Evolutionary conservation across 2,888 invertebrate genomes (phyloP).

Genomic region (Drosophila pegasa): DNA sequence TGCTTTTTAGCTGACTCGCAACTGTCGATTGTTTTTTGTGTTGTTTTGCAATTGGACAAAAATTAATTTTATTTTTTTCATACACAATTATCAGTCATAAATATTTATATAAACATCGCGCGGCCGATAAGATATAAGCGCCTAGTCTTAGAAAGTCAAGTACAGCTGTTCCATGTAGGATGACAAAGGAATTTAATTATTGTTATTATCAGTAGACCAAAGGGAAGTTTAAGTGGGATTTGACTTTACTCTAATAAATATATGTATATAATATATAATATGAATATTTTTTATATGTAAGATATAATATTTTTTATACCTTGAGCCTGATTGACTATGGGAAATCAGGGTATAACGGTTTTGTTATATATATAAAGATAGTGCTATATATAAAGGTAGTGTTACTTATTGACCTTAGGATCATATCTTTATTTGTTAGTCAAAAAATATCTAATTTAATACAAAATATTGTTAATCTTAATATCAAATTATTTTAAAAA

Average conservation of each 20-base stretch:
- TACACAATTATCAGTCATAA: conserved; percentile 23
- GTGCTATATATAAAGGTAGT: too few relatives aligned
- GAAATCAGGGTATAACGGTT: too few relatives aligned
- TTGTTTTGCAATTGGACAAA: conserved; percentile 6
- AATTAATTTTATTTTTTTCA: conserved; percentile 14
- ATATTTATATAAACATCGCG: conserved; percentile 16
- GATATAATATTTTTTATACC: too few relatives aligned
- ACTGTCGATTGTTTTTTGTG: conserved; percentile 44
- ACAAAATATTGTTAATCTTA: too few relatives aligned
- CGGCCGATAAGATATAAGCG: conserved; percentile 39
- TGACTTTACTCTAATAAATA: background rate
- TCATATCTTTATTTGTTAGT: too few relatives aligned
- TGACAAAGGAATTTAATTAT: conserved; percentile 10
- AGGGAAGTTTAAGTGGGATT: background rate
- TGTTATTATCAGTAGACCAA: conserved; percentile 9
- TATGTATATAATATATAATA: too few relatives aligned
- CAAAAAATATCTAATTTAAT: too few relatives aligned
- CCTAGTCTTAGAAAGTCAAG: conserved; percentile 9
- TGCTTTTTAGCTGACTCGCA: conserved; percentile 37
- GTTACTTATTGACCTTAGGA: too few relatives aligned
- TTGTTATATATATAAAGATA: too few relatives aligned
- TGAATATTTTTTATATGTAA: too few relatives aligned
- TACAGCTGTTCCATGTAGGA: background rate
- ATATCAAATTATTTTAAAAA: too few relatives aligned
- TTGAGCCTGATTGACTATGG: too few relatives aligned